Evolutionary conservation across 2,888 invertebrate species (phyloP), one percentile per base, ranked within the genome.

Genomic region (Pristionchus mayeri): DNA sequence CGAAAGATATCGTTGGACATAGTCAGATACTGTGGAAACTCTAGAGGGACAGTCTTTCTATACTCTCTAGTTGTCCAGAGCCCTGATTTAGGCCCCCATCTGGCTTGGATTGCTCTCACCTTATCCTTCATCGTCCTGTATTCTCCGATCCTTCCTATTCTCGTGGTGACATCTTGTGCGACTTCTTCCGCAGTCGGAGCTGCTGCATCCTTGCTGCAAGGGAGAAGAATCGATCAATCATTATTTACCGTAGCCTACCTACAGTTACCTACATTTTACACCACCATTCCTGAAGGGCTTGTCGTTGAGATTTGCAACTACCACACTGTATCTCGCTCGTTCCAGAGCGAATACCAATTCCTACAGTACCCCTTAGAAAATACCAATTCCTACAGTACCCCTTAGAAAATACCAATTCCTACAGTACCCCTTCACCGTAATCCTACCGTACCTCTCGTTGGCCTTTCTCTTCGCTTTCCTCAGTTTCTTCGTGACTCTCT

Each of bases 401-500:
- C n/a, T n/a, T n/a, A n/a, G n/a, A n/a, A n/a, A n/a, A n/a, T n/a
- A n/a, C n/a, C n/a, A n/a, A n/a, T n/a, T n/a, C n/a, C n/a, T n/a
- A n/a, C n/a, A n/a, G n/a, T n/a, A n/a, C 44, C 44, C 44, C 34
- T 3, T 40, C 67, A n/a, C n/a, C n/a, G n/a, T n/a, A n/a, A n/a
- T 3, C 6, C 44, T 71, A 84, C 34, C 60, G 79, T 48, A 84
- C 84, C 76, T 57, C 48, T 84, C 84, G 3, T 84, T 86, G 0
- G 89, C 88, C 78, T 89, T 90, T 63, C 89, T 81, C 86, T 89
- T 90, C 21, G 93, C 90, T 89, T 93, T 93, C 37, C 91, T 95
- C 92, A 95, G 95, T 93, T 96, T 97, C 91, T 96, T 96, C 76
- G 96, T 93, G 57, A 97, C 94, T 93, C 97, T 97, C 44, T 95